Percentiles rank a stretch among this genome's conserved stretches.
Conservation (phyloP, 2,113 vertebrate species). For the Phoxinus phoxinus region DNA sequence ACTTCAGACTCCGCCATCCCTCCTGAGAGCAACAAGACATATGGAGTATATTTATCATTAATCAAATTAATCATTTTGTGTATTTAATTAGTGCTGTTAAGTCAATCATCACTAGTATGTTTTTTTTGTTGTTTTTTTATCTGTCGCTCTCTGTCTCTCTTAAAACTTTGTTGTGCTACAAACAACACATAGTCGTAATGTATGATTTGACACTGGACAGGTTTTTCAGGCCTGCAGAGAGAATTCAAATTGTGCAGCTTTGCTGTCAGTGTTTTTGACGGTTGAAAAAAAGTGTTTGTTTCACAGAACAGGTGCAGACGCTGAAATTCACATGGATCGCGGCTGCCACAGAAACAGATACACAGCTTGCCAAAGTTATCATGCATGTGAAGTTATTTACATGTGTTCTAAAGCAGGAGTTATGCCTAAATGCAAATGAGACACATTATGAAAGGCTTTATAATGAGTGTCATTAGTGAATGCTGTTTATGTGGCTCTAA, state of each 20-base stretch:
- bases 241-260: neutral
- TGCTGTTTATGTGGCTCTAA: neutral
- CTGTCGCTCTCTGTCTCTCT: neutral
- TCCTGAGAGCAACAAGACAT: too few relatives aligned
- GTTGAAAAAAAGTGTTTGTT: neutral
- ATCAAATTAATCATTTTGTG: neutral
- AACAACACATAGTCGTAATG: neutral
- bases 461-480: neutral
- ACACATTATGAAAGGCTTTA: slow-evolving; percentile 2
- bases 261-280: neutral
- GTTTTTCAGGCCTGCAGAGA: slow-evolving; percentile 9
- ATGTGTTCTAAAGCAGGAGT: slow-evolving; percentile 4
- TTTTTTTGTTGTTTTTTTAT: neutral
- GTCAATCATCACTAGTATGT: neutral
- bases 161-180: neutral
- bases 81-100: neutral
- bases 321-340: slow-evolving; percentile 15
- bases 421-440: neutral
- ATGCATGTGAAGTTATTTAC: slow-evolving; percentile 21
- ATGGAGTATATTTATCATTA: neutral
- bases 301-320: slow-evolving; percentile 36
- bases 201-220: slow-evolving; percentile 1
- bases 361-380: slow-evolving; percentile 5
- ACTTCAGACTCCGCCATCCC: too few relatives aligned
- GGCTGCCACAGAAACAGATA: slow-evolving; percentile 12